Evolutionary conservation across 2,113 vertebrate genomes (phyloP), one percentile per base, ranked within the genome.

Genomic region (Struthidea cinerea): DNA sequence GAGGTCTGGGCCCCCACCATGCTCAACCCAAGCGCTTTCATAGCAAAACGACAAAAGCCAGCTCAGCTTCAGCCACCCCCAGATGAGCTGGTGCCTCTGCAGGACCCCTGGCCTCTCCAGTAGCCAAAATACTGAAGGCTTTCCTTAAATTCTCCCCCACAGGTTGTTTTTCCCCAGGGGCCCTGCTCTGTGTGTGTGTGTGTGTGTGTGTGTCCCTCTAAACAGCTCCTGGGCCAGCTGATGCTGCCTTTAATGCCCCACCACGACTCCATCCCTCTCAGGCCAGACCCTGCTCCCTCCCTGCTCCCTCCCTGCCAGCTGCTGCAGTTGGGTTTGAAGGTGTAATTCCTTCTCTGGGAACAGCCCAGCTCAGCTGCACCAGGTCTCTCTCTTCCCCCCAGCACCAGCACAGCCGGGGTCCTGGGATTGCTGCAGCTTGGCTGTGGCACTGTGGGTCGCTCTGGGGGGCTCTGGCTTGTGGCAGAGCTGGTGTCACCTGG

Each of bases 391-490:
- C 17, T 30, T 30, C 56, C 7, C 8, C 13, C 10, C 46, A 23
- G 15, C 6, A 0, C 11, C 1, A 3, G 47, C 70, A n/a, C 5
- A 41, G 13, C 17, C 53, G 33, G 33, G 16, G 3, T 6, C 20
- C 3, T 1, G 20, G 35, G 13, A 3, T 35, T 57, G 63, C 68
- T 46, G 18, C 16, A 65, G 53, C 21, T 17, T 47, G 44, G 21
- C 46, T 67, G 16, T n/a, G 80, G 8, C 55, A 4, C 30, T 3
- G 0, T 22, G 57, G n/a, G 13, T 53, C 0, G 0, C 11, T 16
- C 32, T 70, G n/a, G 11, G 53, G 46, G 13, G 3, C 67, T 64
- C 53, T 77, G 80, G 13, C 15, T 24, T 32, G 49, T 47, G 82
- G 35, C 78, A 74, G 33, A 47, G 60, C 37, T 52, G 16, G 10